Percentiles rank a stretch among this genome's conserved stretches.
Conservation (phyloP, 2,113 vertebrate genomes). For the Bungarus multicinctus region DNA sequence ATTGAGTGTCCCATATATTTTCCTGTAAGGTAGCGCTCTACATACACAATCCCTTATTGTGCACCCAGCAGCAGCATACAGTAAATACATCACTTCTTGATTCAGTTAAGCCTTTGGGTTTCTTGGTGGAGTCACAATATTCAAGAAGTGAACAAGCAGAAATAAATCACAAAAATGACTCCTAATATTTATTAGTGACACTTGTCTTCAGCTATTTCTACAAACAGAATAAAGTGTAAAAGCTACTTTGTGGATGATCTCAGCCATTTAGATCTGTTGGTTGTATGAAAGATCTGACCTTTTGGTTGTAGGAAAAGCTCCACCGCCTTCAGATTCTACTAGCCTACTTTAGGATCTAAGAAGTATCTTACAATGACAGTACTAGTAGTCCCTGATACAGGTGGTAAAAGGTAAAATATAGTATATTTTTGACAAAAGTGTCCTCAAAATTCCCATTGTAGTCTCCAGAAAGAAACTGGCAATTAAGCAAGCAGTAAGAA, state of each 20-base stretch:
- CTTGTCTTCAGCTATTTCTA: neutral
- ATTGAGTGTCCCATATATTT: neutral
- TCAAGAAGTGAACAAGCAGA: neutral
- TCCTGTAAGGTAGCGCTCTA: neutral
- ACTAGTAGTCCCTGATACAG: neutral
- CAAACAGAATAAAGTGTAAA: neutral
- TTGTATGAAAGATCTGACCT: neutral
- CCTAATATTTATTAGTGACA: neutral
- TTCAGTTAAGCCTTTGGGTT: neutral
- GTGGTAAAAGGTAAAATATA: constrained; percentile 6
- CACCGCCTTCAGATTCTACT: neutral
- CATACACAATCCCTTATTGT: neutral
- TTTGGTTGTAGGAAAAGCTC: neutral
- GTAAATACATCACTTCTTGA: neutral
- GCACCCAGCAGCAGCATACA: neutral
- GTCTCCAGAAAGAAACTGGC: neutral
- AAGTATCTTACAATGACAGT: neutral
- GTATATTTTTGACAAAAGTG: neutral
- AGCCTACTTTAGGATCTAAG: neutral
- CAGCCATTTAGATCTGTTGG: neutral
- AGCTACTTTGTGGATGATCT: neutral
- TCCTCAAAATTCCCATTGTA: neutral
- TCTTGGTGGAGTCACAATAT: neutral
- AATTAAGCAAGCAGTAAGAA: constrained; percentile 2
- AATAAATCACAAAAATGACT: neutral